Evolutionary conservation across 2,113 vertebrate genomes (phyloP).

Genomic region (Lutjanus erythropterus): DNA sequence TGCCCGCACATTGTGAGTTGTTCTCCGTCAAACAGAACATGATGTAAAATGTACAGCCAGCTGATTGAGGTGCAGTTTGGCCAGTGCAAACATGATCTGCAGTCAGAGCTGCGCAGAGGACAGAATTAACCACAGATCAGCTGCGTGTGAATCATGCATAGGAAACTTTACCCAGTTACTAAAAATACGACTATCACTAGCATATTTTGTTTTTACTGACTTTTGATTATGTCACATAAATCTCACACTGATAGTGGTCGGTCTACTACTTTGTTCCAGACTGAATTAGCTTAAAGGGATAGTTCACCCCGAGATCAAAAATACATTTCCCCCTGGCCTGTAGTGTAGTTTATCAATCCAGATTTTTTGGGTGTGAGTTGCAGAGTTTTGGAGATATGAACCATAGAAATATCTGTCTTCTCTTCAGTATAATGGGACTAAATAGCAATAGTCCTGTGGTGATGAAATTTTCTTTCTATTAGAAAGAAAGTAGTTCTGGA

Average conservation of each 20-base stretch:
- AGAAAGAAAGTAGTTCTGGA: no score
- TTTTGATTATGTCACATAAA: neutral
- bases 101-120: slow-evolving; percentile 1
- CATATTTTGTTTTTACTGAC: neutral
- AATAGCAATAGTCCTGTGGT: no score
- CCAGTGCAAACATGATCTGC: slow-evolving; percentile 13
- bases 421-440: no score
- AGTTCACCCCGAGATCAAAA: no score
- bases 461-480: no score
- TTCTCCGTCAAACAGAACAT: slow-evolving; percentile 2
- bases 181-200: neutral
- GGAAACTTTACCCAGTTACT: neutral
- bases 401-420: no score
- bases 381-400: no score
- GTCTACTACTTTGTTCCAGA: neutral
- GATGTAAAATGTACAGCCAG: neutral
- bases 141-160: neutral
- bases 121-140: neutral
- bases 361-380: no score
- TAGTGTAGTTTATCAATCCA: no score
- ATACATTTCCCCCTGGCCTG: no score
- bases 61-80: neutral
- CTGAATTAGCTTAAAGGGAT: no score
- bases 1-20: neutral
- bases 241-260: neutral